A percentile compares a stretch with the other conserved stretches of the same genome.
phyloP scores from a whole-genome alignment of 2,113 vertebrate species.

The Chascanopsetta lugubris region DNA sequence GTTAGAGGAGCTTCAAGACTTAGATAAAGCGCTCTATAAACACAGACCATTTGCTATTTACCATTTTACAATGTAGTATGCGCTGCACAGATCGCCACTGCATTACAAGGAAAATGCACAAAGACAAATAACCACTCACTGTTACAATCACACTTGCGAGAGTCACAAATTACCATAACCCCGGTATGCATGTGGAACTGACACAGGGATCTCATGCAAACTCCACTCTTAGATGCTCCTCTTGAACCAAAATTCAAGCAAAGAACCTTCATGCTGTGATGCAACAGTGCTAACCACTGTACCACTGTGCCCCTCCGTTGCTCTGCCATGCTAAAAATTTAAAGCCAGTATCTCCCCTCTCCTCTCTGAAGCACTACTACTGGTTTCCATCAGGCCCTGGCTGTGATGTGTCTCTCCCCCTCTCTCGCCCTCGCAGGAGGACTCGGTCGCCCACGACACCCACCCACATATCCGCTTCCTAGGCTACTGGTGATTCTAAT shows the following conservation, averaged over 20 bases:
- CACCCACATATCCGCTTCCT: conserved; percentile 56
- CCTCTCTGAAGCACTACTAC: conserved; percentile 28
- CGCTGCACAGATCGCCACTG: neutral
- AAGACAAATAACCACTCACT: neutral
- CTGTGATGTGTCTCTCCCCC: conserved; percentile 33
- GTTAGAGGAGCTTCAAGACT: too few species aligned
- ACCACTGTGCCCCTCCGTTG: neutral
- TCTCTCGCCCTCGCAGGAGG: conserved; percentile 42
- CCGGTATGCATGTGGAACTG: neutral
- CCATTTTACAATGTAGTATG: too few species aligned
- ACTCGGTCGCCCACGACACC: conserved; percentile 46
- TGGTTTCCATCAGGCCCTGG: conserved; percentile 50
- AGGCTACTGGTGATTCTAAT: conserved; percentile 73
- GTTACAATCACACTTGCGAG: neutral
- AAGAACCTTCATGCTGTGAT: neutral
- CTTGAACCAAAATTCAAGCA: neutral
- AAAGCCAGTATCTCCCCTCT: conserved; percentile 31
- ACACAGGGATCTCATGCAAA: neutral
- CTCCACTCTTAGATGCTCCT: neutral
- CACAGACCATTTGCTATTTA: too few species aligned
- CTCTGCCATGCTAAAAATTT: conserved; percentile 17
- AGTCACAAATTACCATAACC: too few species aligned
- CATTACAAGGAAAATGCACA: too few species aligned
- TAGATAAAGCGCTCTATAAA: too few species aligned
- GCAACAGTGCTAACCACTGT: neutral